These are phyloP conservation scores for Tenthredo notha DNA, from an alignment of 2,888 invertebrate genomes.

Conservation along the genomic window DNA sequence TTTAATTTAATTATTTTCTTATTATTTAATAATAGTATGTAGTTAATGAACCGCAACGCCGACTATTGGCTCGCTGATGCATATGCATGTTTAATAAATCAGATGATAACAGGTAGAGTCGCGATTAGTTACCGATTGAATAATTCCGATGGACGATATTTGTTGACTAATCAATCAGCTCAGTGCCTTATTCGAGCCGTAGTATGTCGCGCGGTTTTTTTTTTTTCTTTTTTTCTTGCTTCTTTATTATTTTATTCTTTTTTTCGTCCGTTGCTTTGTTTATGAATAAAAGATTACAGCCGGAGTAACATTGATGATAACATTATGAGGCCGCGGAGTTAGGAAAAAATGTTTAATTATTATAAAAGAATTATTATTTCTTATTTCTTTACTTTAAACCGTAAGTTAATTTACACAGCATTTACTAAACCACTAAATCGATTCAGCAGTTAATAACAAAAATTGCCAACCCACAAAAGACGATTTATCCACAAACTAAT, in stretches of 20 bases:
- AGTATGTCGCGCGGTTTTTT: background rate
- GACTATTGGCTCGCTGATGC: background rate
- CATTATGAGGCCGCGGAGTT: background rate
- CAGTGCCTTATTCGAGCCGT: background rate
- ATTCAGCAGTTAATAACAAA: background rate
- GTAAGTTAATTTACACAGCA: background rate
- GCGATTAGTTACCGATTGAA: slow-evolving; percentile 13
- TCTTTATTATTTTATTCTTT: background rate
- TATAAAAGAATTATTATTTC: background rate
- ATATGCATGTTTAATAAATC: background rate
- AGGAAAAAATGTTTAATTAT: background rate
- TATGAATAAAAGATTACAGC: slow-evolving; percentile 14
- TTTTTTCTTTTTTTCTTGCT: background rate
- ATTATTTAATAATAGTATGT: background rate
- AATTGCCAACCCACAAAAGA: background rate
- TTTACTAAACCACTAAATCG: background rate
- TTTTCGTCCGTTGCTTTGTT: slow-evolving; percentile 22
- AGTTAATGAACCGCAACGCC: background rate
- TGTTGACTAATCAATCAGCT: slow-evolving; percentile 5
- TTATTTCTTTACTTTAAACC: background rate
- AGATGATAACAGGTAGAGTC: slow-evolving; percentile 5
- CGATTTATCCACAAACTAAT: slow-evolving; percentile 38
- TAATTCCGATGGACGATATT: background rate
- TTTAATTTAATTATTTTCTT: background rate
- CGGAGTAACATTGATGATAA: slow-evolving; percentile 6